A percentile compares a stretch with the other conserved stretches of the same genome.
Evolutionary conservation across 1,140 invertebrate genomes (phyloP).

Genomic region (Euwallacea fornicatus): DNA sequence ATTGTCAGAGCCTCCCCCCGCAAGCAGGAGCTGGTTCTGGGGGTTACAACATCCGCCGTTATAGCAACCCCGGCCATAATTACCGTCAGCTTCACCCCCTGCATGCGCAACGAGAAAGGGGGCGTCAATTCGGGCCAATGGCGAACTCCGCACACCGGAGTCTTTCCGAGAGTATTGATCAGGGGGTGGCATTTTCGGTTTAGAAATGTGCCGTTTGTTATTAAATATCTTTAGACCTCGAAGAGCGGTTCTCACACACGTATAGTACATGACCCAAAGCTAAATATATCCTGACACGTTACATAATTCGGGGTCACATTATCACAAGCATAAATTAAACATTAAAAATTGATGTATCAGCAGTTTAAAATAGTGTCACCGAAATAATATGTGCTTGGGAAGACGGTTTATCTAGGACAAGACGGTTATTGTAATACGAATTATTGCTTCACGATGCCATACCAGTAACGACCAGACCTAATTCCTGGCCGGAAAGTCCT

Average conservation of each 20-base stretch:
- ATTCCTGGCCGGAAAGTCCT: not conserved
- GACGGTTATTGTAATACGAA: not conserved
- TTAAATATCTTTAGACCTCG: no score
- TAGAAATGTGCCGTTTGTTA: no score
- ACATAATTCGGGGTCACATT: slow-evolving; percentile 30
- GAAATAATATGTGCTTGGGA: not conserved
- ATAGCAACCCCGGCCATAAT: not conserved
- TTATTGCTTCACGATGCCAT: not conserved
- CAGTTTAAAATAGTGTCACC: slow-evolving; percentile 11
- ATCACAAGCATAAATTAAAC: slow-evolving; percentile 18
- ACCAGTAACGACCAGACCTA: not conserved
- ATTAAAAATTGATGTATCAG: slow-evolving; percentile 23
- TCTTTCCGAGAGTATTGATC: no score
- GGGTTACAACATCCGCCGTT: not conserved
- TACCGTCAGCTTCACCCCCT: slow-evolving; percentile 17
- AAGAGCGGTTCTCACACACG: no score
- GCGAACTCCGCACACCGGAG: no score
- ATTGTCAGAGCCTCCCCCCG: not conserved
- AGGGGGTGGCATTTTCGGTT: no score
- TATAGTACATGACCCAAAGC: not conserved
- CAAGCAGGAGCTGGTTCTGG: slow-evolving; percentile 1
- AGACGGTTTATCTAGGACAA: not conserved
- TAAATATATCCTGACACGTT: slow-evolving; percentile 13
- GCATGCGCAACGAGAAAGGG: slow-evolving; percentile 20
- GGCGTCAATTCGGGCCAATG: not conserved